Percentiles rank a stretch among this genome's conserved stretches.
These are phyloP conservation scores for Fistularia tabacaria DNA, from an alignment of 2,797 vertebrate species.

Conservation along the genomic window DNA sequence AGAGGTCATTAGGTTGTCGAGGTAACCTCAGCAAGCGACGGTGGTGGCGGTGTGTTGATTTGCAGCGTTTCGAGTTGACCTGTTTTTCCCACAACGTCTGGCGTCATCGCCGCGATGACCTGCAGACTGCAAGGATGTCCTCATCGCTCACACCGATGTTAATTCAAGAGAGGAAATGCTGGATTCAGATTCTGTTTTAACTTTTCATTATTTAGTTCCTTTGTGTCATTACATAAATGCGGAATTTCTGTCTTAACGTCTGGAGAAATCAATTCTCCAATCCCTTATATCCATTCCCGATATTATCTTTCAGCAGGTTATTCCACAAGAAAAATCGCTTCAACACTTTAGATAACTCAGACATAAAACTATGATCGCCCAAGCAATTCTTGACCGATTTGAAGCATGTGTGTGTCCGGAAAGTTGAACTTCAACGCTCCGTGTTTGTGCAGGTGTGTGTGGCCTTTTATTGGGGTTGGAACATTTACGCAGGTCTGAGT, in stretches of 20 bases:
- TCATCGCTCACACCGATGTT: no score
- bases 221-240: not conserved
- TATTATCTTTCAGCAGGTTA: not conserved
- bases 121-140: no score
- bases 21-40: no score
- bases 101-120: no score
- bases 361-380: conserved; percentile 8
- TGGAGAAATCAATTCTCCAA: not conserved
- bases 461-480: not conserved
- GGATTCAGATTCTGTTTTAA: not conserved
- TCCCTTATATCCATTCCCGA: not conserved
- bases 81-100: no score
- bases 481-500: no score
- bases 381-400: conserved; percentile 15
- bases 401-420: not conserved
- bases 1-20: no score
- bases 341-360: conserved; percentile 10
- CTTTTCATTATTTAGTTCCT: not conserved
- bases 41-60: no score
- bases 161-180: not conserved
- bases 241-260: conserved; percentile 8
- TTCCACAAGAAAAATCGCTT: conserved; percentile 2
- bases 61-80: no score
- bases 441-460: not conserved
- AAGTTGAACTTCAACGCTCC: not conserved